Base-by-base conservation (phyloP, 2,888 invertebrate species). In the Sinotaia quadrata region DNA sequence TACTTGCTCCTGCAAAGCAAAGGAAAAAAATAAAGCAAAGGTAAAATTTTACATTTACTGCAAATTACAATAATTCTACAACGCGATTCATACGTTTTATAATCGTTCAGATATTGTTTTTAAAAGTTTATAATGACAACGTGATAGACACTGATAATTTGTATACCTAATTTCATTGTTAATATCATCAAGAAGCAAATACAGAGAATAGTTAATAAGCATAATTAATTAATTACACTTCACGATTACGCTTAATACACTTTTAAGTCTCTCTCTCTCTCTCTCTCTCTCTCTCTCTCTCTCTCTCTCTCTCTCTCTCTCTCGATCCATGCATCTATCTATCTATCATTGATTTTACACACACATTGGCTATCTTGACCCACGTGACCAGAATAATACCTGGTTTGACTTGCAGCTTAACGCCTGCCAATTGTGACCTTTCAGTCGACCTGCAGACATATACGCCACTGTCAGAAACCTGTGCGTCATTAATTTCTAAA, bases 401-500 rank as follows among this genome's bases (percentile, higher is more conserved):
- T 2, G 52, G 51, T 66, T 68, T 68, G 34, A 76, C 56, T 63
- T 71, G 69, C 21, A 76, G 65, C 36, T 61, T 74, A 44, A 76
- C 74, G 12, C 76, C 76, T 10, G 76, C 76, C 71, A 76, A 73
- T 62, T 76, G 76, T 15, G 73, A 71, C n/a, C 73, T 71, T 36
- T 75, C 74, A 24, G 75, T 71, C 8, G 78, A 77, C 54, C 77
- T 63, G 44, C 80, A 80, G n/a, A 80, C 70, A 41, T 79, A 79
- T n/a, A 71, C 62, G 5, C 79, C 79, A 51, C 71, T 73, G 60
- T 80, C 80, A 18, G 68, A 62, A 54, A 73, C 69, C 47, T 69
- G 47, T 7, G 77, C 72, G 44, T 67, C 63, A 31, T 68, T 62
- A 34, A 80, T 74, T 41, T 78, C 75, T 18, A 80, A 68, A 27